Conservation (phyloP, 2,113 vertebrate species). For the Acanthisitta chloris region DNA sequence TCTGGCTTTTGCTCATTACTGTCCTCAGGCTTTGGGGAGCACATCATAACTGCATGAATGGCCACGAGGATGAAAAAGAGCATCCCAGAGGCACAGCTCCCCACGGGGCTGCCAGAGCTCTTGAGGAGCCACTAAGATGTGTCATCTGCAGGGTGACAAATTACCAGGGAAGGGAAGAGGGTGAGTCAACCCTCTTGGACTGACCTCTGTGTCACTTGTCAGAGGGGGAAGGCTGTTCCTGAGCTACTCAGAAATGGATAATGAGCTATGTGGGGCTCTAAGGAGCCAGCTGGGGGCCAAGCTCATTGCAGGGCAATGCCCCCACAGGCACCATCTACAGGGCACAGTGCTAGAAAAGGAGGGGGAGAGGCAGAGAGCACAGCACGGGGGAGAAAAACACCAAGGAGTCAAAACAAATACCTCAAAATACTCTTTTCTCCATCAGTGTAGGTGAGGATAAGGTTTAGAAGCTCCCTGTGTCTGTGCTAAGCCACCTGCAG, state of each 20-base stretch:
- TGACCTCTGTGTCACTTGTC: neutral
- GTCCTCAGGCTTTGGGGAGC: too few relatives aligned
- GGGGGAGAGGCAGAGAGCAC: rapidly evolving
- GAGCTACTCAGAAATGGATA: rapidly evolving
- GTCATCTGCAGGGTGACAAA: neutral
- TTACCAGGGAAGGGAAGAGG: neutral
- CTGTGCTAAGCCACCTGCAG: neutral
- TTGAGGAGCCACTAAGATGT: neutral
- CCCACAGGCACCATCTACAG: rapidly evolving
- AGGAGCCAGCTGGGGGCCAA: rapidly evolving
- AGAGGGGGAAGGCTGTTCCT: neutral
- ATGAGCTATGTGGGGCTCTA: rapidly evolving
- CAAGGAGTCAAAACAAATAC: too few relatives aligned
- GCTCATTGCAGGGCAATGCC: rapidly evolving
- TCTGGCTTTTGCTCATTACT: neutral
- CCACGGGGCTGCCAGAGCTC: neutral
- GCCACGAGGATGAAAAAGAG: neutral
- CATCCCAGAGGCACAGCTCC: neutral
- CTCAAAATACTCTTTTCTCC: too few relatives aligned
- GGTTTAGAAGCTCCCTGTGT: neutral
- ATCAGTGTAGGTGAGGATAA: rapidly evolving
- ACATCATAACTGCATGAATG: rapidly evolving
- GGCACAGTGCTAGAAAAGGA: too few relatives aligned
- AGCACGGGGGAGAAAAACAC: rapidly evolving
- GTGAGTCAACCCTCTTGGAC: neutral